Evolutionary conservation across 2,113 vertebrate species (phyloP).

Genomic region (Odobenus rosmarus): DNA sequence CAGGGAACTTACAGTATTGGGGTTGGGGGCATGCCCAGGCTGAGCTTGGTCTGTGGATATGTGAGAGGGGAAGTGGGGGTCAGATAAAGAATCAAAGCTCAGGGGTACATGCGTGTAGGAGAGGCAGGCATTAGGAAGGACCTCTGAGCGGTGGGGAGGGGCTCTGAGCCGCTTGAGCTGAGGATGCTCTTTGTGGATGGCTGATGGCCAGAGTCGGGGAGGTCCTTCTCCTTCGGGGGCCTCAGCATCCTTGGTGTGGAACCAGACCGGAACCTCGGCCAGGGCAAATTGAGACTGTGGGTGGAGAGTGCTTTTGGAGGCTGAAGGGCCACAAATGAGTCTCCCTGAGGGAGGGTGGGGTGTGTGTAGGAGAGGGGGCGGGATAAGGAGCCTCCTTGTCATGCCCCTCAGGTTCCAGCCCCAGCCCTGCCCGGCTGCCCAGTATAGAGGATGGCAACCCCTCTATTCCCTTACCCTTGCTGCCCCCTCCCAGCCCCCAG

Average conservation of each 20-base stretch:
- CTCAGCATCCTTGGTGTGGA: background rate
- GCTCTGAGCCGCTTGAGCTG: background rate
- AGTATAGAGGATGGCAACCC: background rate
- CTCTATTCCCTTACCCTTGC: background rate
- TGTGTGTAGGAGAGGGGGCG: background rate
- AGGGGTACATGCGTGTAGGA: background rate
- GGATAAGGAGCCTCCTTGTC: background rate
- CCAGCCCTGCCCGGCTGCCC: background rate
- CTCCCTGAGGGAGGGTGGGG: no score
- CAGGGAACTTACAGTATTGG: background rate
- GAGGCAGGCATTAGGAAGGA: background rate
- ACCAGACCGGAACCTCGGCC: background rate
- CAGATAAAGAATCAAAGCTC: background rate
- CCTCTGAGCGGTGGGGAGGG: fast-evolving
- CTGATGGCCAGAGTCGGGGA: background rate
- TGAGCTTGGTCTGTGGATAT: background rate
- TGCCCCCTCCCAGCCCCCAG: background rate
- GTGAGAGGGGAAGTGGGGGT: background rate
- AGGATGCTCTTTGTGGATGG: background rate
- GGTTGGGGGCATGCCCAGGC: background rate
- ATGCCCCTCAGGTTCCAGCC: background rate
- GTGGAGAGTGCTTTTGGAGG: background rate
- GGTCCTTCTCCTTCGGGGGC: background rate
- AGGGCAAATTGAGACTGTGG: background rate
- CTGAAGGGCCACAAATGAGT: background rate